These are phyloP conservation scores for Rhopalosiphum padi DNA, from an alignment of 1,140 invertebrate genomes.

Conservation along the genomic window DNA sequence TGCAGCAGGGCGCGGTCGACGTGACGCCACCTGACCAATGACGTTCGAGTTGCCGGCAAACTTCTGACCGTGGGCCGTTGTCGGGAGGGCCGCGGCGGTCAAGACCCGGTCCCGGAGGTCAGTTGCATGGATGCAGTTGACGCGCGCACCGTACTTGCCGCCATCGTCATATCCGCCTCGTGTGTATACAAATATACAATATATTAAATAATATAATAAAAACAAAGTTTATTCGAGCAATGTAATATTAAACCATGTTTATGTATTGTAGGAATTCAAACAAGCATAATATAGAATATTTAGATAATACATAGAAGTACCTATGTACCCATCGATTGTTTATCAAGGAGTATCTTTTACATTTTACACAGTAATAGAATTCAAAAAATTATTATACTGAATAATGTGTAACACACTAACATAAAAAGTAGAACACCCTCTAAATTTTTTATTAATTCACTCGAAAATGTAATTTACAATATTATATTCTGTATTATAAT, in stretches of 20 bases:
- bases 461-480: not conserved
- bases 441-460: not conserved
- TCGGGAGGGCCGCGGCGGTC: not conserved
- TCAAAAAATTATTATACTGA: too few relatives aligned
- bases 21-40: not conserved
- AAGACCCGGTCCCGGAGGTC: not conserved
- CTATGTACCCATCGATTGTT: too few relatives aligned
- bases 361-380: too few relatives aligned
- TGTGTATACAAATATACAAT: not conserved
- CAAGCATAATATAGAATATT: too few relatives aligned
- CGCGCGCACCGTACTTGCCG: not conserved
- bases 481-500: not conserved
- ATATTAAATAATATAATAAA: not conserved
- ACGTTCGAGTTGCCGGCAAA: not conserved
- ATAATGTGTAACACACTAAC: too few relatives aligned
- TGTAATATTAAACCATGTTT: too few relatives aligned
- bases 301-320: too few relatives aligned
- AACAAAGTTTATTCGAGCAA: not conserved
- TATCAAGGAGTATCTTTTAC: too few relatives aligned
- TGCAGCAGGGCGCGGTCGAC: not conserved
- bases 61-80: not conserved
- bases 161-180: not conserved
- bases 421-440: not conserved
- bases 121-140: not conserved
- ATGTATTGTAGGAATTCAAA: too few relatives aligned